phyloP scores from a whole-genome alignment of 2,888 invertebrate genomes.

The Allacma fusca region DNA sequence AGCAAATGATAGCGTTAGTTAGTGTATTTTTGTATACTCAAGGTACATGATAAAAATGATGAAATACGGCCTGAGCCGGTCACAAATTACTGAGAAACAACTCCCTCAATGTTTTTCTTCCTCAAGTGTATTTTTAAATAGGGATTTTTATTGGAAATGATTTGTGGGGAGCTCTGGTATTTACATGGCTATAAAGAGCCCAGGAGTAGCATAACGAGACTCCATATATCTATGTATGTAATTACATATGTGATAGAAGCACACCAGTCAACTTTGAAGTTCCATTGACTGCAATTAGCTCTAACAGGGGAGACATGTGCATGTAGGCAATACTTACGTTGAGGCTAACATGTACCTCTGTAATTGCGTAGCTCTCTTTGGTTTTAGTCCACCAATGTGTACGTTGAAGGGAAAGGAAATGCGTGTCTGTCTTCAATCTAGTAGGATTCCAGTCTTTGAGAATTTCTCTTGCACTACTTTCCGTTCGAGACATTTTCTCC shows the following conservation, averaged over 20 bases:
- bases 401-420: slow-evolving; percentile 21
- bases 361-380: not conserved
- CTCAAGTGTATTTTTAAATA: not conserved
- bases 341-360: no score
- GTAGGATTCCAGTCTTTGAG: not conserved
- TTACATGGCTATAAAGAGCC: no score
- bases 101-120: no score
- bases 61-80: not conserved
- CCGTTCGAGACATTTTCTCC: not conserved
- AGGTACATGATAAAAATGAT: slow-evolving; percentile 7
- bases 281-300: no score
- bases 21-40: not conserved
- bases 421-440: slow-evolving; percentile 25
- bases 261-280: no score
- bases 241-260: no score
- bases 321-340: no score
- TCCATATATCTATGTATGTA: no score
- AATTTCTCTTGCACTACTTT: not conserved
- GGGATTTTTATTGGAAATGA: not conserved
- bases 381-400: not conserved
- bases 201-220: no score
- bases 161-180: not conserved
- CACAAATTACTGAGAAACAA: not conserved
- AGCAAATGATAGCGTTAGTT: not conserved
- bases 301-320: no score